These are phyloP conservation scores for Acanthochromis polyacanthus DNA, from an alignment of 2,113 vertebrate genomes.

Conservation along the genomic window DNA sequence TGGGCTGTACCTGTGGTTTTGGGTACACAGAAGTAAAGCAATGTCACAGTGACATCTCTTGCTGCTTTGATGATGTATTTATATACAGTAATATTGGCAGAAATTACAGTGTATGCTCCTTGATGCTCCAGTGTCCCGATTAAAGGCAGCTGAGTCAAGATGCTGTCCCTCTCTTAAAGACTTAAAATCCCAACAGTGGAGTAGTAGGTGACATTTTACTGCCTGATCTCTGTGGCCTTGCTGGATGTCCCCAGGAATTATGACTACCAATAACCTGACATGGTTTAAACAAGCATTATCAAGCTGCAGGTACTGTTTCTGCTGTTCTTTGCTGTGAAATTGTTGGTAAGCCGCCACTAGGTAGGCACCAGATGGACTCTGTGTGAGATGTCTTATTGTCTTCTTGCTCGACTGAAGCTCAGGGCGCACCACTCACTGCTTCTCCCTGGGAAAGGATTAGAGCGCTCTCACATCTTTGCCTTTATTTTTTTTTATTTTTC, in stretches of 20 bases:
- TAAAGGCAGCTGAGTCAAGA: not conserved
- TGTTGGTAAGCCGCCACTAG: not conserved
- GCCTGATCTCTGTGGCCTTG: not conserved
- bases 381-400: conserved; percentile 41
- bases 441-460: conserved; percentile 32
- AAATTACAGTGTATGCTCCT: conserved; percentile 3
- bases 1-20: not conserved
- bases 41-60: conserved; percentile 16
- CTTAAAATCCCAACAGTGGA: not conserved
- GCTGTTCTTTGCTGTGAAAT: not conserved
- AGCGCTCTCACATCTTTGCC: conserved; percentile 4
- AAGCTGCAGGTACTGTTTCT: conserved; percentile 5
- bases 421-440: conserved; percentile 16
- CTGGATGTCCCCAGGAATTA: conserved; percentile 14
- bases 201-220: conserved; percentile 4
- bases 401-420: conserved; percentile 38
- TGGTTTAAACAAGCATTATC: not conserved
- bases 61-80: not conserved
- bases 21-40: not conserved
- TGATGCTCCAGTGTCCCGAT: not conserved
- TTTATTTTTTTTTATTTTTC: conserved; percentile 9
- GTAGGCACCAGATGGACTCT: conserved; percentile 54
- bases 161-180: conserved; percentile 8
- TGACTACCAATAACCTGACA: not conserved
- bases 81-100: not conserved